Conservation (phyloP, 2,888 invertebrate genomes). For the Boloria selene region DNA sequence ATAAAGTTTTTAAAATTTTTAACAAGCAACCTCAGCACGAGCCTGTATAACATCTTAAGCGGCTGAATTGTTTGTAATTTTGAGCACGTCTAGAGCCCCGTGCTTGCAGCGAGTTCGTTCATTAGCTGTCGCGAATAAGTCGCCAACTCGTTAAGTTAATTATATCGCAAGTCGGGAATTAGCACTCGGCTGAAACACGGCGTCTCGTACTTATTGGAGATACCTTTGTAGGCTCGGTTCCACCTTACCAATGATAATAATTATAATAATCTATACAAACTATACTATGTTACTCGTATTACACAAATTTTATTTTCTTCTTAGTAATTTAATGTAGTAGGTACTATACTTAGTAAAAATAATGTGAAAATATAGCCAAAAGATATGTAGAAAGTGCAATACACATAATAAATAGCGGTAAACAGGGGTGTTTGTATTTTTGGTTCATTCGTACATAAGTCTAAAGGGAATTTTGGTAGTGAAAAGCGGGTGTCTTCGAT, state of each 20-base stretch:
- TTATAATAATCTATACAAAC: no score
- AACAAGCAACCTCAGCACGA: constrained; percentile 25
- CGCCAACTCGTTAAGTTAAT: constrained; percentile 51
- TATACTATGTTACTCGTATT: no score
- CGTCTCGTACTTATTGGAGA: constrained; percentile 7
- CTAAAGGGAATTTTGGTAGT: no score
- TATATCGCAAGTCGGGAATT: constrained; percentile 39
- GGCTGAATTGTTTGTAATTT: constrained; percentile 50
- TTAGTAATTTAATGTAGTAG: no score
- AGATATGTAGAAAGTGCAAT: no score
- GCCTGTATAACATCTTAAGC: constrained; percentile 22
- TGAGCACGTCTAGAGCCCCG: constrained; percentile 53
- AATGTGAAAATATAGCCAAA: no score
- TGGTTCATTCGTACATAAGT: no score
- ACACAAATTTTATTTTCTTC: no score
- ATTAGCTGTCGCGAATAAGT: constrained; percentile 64
- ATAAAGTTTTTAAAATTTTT: constrained; percentile 19
- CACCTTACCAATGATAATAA: constrained; percentile 4
- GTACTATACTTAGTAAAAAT: no score
- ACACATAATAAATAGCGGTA: no score
- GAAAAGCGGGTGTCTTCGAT: no score
- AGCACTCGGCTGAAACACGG: constrained; percentile 33
- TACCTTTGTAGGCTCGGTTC: constrained; percentile 18
- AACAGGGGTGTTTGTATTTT: no score
- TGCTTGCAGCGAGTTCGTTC: constrained; percentile 63